phyloP scores from a whole-genome alignment of 2,797 vertebrate species.

The Megalops cyprinoides region DNA sequence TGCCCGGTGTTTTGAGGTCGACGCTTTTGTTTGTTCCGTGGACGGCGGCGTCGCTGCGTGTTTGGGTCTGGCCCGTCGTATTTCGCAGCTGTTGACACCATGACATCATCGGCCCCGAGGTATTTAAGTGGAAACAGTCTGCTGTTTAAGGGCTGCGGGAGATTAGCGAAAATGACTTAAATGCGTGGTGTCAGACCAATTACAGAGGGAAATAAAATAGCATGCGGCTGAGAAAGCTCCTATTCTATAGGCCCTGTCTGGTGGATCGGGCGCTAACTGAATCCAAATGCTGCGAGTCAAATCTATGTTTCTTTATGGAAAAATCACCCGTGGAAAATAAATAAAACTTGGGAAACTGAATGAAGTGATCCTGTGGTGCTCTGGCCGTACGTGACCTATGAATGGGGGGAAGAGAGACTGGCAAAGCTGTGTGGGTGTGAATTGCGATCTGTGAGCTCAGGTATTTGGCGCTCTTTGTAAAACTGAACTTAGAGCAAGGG shows the following conservation, averaged over 20 bases:
- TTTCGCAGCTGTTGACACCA: slow-evolving; percentile 4
- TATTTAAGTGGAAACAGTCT: slow-evolving; percentile 7
- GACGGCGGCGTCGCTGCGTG: background rate
- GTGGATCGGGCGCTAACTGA: background rate
- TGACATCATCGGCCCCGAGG: background rate
- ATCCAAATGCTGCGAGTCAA: slow-evolving; percentile 12
- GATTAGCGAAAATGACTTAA: slow-evolving; percentile 22
- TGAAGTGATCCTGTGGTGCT: no score
- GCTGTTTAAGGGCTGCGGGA: slow-evolving; percentile 13
- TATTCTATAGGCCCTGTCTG: background rate
- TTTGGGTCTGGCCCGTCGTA: background rate
- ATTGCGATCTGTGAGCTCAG: no score
- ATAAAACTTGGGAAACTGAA: slow-evolving; percentile 10
- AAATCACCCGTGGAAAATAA: slow-evolving; percentile 6
- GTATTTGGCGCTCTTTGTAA: no score
- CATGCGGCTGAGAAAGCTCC: slow-evolving; percentile 12
- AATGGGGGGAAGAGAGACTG: no score
- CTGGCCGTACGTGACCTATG: no score
- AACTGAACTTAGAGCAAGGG: no score
- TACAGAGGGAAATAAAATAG: slow-evolving; percentile 5
- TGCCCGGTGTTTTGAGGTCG: background rate
- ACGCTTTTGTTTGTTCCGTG: background rate
- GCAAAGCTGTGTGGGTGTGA: no score
- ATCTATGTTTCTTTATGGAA: background rate
- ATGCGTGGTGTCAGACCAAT: slow-evolving; percentile 1